These are phyloP conservation scores for Frankliniella fusca DNA, from an alignment of 2,888 invertebrate genomes.

Conservation along the genomic window DNA sequence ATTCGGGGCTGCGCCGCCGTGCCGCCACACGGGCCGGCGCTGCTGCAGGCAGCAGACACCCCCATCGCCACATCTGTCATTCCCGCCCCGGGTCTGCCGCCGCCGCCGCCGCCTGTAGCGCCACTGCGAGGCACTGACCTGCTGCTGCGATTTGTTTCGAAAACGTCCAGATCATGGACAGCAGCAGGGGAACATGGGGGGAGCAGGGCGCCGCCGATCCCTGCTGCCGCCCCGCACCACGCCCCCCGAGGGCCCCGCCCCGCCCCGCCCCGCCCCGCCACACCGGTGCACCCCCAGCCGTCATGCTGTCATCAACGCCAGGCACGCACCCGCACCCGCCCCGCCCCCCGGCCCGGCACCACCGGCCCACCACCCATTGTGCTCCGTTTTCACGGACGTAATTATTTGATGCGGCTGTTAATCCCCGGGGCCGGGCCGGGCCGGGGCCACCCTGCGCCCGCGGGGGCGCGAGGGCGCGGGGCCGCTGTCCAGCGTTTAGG, in stretches of 20 bases:
- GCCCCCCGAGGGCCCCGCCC: neutral
- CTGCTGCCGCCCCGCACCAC: too few species aligned
- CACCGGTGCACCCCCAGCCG: neutral
- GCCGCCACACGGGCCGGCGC: too few species aligned
- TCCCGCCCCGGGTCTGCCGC: neutral
- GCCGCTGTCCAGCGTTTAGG: too few species aligned
- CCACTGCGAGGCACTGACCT: neutral
- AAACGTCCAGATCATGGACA: too few species aligned
- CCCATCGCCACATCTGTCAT: neutral
- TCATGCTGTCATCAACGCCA: constrained; percentile 7
- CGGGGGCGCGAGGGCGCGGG: neutral
- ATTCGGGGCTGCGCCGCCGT: too few species aligned
- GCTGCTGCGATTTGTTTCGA: neutral
- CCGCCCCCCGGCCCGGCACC: neutral
- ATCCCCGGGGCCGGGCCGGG: neutral
- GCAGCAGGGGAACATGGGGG: too few species aligned
- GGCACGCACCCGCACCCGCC: constrained; percentile 7
- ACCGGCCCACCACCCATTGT: constrained; percentile 4
- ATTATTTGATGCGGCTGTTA: constrained; percentile 19
- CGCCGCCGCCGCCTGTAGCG: neutral
- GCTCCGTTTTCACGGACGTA: constrained; percentile 14
- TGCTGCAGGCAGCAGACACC: too few species aligned
- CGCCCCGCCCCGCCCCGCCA: neutral
- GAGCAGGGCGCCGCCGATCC: too few species aligned
- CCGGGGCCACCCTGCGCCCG: neutral